Percentiles rank a stretch among this genome's conserved stretches.
These are phyloP conservation scores for Archilochus colubris DNA, from an alignment of 2,113 vertebrate genomes.

Conservation along the genomic window DNA sequence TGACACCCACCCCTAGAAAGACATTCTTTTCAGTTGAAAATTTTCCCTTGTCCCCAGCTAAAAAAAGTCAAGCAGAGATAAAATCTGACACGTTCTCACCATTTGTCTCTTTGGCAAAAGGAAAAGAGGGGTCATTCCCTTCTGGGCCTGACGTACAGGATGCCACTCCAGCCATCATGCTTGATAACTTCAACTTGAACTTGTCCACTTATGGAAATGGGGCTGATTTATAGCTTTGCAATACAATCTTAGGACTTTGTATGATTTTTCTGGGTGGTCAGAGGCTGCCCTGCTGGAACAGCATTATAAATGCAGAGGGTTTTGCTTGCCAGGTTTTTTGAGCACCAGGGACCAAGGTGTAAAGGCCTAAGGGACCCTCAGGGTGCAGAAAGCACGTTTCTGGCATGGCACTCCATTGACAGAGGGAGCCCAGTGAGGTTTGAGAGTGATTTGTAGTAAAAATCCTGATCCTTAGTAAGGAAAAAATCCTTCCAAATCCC, in stretches of 20 bases:
- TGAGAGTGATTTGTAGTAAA: background rate
- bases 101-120: constrained; percentile 67
- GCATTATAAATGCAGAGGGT: background rate
- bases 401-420: background rate
- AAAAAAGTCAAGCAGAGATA: constrained; percentile 64
- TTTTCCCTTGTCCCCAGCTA: constrained; percentile 67
- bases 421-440: background rate
- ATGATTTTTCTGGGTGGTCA: background rate
- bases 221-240: constrained; percentile 29
- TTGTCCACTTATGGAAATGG: constrained; percentile 25
- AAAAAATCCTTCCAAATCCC: constrained; percentile 1
- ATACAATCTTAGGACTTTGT: background rate
- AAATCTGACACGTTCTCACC: constrained; percentile 63
- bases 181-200: constrained; percentile 73
- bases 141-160: constrained; percentile 76
- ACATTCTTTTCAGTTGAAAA: constrained; percentile 54
- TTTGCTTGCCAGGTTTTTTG: background rate
- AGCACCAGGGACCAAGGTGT: background rate
- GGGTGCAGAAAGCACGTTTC: background rate
- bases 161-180: constrained; percentile 17
- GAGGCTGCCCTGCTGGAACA: background rate
- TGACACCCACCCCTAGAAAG: constrained; percentile 24
- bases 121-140: constrained; percentile 68
- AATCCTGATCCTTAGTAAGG: background rate
- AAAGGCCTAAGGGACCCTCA: background rate